Conservation (phyloP, 2,797 vertebrate species). For the Chelidonichthys spinosus region DNA sequence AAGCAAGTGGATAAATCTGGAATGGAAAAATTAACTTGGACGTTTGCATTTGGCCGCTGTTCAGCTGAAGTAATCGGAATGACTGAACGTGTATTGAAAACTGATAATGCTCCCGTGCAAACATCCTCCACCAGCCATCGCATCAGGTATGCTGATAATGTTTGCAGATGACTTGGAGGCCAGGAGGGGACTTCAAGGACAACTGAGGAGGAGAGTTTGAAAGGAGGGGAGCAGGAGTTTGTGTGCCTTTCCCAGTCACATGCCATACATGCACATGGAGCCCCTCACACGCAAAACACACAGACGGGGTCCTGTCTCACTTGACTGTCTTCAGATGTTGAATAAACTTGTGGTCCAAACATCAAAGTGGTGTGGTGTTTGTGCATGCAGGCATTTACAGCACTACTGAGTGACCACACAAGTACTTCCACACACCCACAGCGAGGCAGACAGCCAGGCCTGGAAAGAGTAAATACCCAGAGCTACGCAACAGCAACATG, state of each 20-base stretch:
- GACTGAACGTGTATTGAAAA: conserved; percentile 52
- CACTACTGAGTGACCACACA: conserved; percentile 55
- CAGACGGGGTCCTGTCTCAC: conserved; percentile 19
- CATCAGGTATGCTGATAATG: conserved; percentile 68
- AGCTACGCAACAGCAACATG: conserved; percentile 37
- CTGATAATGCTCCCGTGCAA: conserved; percentile 55
- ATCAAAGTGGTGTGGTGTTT: conserved; percentile 72
- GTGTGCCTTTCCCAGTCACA: conserved; percentile 40
- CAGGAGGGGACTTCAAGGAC: conserved; percentile 44
- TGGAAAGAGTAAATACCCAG: conserved; percentile 45
- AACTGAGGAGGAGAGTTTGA: conserved; percentile 26
- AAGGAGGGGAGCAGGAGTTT: conserved; percentile 5
- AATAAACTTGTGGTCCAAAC: conserved; percentile 57
- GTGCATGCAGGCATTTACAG: conserved; percentile 68
- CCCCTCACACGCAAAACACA: not conserved
- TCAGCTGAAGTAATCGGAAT: conserved; percentile 54
- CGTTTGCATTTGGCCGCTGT: conserved; percentile 61
- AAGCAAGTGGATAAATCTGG: conserved; percentile 65
- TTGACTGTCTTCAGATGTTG: conserved; percentile 55
- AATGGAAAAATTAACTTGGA: conserved; percentile 63
- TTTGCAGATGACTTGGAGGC: conserved; percentile 73
- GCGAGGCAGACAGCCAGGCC: conserved; percentile 43
- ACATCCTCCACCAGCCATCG: conserved; percentile 49
- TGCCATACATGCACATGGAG: conserved; percentile 23
- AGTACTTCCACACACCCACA: conserved; percentile 47